A percentile compares a stretch with the other conserved stretches of the same genome.
Evolutionary conservation across 2,113 vertebrate species (phyloP).

Genomic region (Jacana jacana): DNA sequence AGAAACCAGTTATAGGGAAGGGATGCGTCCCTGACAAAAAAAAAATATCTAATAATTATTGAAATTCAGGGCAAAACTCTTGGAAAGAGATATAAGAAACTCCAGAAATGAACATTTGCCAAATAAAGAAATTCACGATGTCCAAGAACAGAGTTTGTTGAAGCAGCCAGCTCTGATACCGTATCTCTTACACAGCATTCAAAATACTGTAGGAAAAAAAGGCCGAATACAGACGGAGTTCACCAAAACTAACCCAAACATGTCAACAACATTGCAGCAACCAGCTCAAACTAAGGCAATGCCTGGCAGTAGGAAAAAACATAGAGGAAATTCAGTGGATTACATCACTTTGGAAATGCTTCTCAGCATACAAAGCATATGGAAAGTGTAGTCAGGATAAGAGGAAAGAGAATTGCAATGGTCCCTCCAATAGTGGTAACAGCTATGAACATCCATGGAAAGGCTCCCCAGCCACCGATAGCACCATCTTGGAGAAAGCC

Average conservation of each 20-base stretch:
- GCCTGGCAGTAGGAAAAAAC: neutral
- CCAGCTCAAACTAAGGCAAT: neutral
- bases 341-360: neutral
- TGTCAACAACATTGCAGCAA: neutral
- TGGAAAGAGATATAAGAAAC: neutral
- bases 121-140: neutral
- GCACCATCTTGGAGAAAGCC: neutral
- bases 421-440: neutral
- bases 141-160: neutral
- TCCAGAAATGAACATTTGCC: neutral
- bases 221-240: neutral
- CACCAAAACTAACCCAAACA: neutral
- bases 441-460: neutral
- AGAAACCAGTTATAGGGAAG: neutral
- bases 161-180: neutral
- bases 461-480: neutral
- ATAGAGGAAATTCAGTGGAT: neutral
- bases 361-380: neutral
- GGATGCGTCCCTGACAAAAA: neutral
- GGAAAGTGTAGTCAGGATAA: accelerated
- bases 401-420: neutral
- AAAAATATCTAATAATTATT: neutral
- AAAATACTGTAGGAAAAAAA: neutral
- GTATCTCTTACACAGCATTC: neutral
- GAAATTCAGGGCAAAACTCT: slow-evolving; percentile 1